phyloP scores from a whole-genome alignment of 2,797 vertebrate species.

The Lacerta bilineata region DNA sequence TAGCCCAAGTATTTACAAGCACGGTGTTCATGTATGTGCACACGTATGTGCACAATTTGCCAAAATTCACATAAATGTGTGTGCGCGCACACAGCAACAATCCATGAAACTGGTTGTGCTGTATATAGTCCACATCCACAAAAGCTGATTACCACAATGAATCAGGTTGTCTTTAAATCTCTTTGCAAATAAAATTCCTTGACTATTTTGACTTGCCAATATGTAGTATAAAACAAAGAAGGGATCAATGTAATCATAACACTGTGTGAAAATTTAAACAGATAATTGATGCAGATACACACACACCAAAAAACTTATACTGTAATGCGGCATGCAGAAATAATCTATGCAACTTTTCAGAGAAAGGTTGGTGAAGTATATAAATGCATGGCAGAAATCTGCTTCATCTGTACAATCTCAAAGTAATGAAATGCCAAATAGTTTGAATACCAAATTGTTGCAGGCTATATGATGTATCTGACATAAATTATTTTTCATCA shows the following conservation, averaged over 20 bases:
- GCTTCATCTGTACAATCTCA: not conserved
- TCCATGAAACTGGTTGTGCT: not conserved
- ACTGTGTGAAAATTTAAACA: not conserved
- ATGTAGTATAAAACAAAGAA: not conserved
- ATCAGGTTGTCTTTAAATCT: not conserved
- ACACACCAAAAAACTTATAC: not conserved
- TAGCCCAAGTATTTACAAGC: not conserved
- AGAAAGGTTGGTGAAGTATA: not conserved
- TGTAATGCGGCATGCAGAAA: not conserved
- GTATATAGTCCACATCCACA: not conserved
- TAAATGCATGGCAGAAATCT: not conserved
- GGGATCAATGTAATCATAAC: not conserved
- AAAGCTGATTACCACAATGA: not conserved
- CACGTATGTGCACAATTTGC: not conserved
- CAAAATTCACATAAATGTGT: not conserved
- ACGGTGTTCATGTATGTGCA: not conserved
- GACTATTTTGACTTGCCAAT: not conserved
- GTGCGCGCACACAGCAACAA: not conserved
- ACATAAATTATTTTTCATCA: constrained; percentile 17
- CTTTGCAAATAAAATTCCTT: not conserved
- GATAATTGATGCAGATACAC: not conserved
- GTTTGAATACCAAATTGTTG: constrained; percentile 16
- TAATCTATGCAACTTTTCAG: not conserved
- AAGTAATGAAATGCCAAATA: constrained; percentile 23
- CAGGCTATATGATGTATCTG: not conserved